Evolutionary conservation across 2,888 invertebrate species (phyloP).

Genomic region (Coremacera marginata): DNA sequence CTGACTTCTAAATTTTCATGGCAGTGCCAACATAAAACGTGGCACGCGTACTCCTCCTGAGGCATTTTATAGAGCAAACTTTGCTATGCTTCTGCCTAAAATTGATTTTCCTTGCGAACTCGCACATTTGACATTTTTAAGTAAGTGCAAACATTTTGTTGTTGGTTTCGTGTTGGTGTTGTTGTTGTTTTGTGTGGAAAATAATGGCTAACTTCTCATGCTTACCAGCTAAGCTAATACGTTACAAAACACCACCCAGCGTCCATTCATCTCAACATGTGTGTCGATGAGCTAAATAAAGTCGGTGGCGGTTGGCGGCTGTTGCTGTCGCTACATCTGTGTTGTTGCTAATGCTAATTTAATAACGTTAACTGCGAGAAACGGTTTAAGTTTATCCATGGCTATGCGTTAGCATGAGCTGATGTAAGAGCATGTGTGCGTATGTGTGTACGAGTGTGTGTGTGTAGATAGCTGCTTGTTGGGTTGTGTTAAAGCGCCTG

Average conservation of each 20-base stretch:
- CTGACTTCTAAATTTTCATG: constrained; percentile 1
- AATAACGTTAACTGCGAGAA: constrained; percentile 20
- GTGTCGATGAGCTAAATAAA: constrained; percentile 19
- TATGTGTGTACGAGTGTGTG: background rate
- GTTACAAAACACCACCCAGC: too few species aligned
- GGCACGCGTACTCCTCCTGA: background rate
- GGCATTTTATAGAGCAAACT: background rate
- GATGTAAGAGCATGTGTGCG: constrained; percentile 5
- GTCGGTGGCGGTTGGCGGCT: background rate
- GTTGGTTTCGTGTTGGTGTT: background rate
- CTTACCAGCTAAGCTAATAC: too few species aligned
- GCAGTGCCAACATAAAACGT: background rate
- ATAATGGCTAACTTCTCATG: too few species aligned
- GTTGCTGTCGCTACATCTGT: background rate
- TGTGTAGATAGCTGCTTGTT: constrained; percentile 28
- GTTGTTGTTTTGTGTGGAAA: too few species aligned
- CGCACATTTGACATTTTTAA: background rate
- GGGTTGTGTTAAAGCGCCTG: constrained; percentile 35
- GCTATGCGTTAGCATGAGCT: constrained; percentile 27
- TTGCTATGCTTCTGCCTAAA: background rate
- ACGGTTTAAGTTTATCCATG: constrained; percentile 4
- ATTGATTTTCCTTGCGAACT: background rate
- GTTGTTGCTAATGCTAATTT: constrained; percentile 30
- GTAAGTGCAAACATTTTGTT: background rate
- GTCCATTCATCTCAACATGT: background rate